These are phyloP conservation scores for Ophthalmolycus amberensis DNA, from an alignment of 2,113 vertebrate genomes.

Conservation along the genomic window DNA sequence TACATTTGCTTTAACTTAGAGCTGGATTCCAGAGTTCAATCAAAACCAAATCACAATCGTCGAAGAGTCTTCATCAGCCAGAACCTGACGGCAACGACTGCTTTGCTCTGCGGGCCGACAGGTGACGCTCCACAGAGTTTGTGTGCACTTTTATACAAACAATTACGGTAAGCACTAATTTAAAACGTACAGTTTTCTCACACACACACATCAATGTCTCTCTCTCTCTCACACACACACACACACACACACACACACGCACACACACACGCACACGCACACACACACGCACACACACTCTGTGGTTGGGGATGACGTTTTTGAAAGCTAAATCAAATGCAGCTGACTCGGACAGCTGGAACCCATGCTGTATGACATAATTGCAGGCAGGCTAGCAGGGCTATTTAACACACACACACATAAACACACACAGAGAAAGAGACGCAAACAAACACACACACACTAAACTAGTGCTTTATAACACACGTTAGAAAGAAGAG, in stretches of 20 bases:
- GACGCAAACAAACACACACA: conserved; percentile 28
- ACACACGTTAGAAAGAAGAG: conserved; percentile 33
- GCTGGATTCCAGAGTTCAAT: conserved; percentile 34
- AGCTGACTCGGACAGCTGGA: conserved; percentile 66
- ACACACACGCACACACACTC: conserved; percentile 8
- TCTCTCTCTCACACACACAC: not conserved
- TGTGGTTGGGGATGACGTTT: conserved; percentile 36
- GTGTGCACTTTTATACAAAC: conserved; percentile 7
- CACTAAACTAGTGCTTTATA: conserved; percentile 45
- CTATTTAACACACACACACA: conserved; percentile 45
- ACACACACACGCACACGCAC: conserved; percentile 14
- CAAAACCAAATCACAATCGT: conserved; percentile 42
- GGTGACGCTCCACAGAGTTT: conserved; percentile 13
- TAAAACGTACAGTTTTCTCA: not conserved
- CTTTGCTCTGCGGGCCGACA: not conserved
- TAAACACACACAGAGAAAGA: conserved; percentile 6
- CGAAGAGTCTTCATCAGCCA: conserved; percentile 32
- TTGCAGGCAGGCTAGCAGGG: conserved; percentile 36
- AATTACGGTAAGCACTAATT: not conserved
- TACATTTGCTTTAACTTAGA: conserved; percentile 72
- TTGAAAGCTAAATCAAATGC: conserved; percentile 55
- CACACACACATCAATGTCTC: not conserved
- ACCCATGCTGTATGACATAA: conserved; percentile 75
- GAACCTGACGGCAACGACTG: conserved; percentile 23
- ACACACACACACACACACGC: conserved; percentile 5